Percentiles rank a stretch among this genome's conserved stretches.
phyloP scores from a whole-genome alignment of 2,888 invertebrate species.

The Ichneumon xanthorius region DNA sequence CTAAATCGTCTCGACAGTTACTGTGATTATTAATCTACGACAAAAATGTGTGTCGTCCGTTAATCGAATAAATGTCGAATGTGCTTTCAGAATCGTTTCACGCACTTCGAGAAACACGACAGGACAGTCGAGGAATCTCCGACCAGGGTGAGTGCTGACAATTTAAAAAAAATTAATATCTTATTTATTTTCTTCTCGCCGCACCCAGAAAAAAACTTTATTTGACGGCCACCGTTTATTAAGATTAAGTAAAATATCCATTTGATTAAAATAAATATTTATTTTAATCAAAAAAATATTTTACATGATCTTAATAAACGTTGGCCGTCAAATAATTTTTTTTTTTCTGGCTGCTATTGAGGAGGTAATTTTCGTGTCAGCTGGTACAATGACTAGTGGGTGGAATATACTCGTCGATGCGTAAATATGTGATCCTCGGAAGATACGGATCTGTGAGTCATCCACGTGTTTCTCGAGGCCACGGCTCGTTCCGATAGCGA shows the following conservation, averaged over 20 bases:
- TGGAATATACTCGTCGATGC: conserved; percentile 39
- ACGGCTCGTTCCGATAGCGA: conserved; percentile 1
- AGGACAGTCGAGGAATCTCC: conserved; percentile 74
- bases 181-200: too few relatives aligned
- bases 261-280: too few relatives aligned
- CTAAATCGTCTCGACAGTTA: too few relatives aligned
- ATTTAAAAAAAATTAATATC: neutral
- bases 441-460: conserved; percentile 60
- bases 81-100: conserved; percentile 77
- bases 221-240: too few relatives aligned
- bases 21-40: too few relatives aligned
- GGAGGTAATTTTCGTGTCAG: conserved; percentile 42
- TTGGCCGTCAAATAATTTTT: too few relatives aligned
- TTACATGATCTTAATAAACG: too few relatives aligned
- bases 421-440: conserved; percentile 10
- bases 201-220: too few relatives aligned
- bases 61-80: neutral
- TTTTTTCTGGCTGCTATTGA: neutral
- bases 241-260: too few relatives aligned
- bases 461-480: conserved; percentile 34
- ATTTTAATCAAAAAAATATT: too few relatives aligned
- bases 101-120: conserved; percentile 72
- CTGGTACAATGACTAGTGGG: conserved; percentile 49
- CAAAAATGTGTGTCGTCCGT: neutral
- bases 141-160: conserved; percentile 76